Conservation (phyloP, 2,113 vertebrate species). For the Triplophysa rosa region DNA sequence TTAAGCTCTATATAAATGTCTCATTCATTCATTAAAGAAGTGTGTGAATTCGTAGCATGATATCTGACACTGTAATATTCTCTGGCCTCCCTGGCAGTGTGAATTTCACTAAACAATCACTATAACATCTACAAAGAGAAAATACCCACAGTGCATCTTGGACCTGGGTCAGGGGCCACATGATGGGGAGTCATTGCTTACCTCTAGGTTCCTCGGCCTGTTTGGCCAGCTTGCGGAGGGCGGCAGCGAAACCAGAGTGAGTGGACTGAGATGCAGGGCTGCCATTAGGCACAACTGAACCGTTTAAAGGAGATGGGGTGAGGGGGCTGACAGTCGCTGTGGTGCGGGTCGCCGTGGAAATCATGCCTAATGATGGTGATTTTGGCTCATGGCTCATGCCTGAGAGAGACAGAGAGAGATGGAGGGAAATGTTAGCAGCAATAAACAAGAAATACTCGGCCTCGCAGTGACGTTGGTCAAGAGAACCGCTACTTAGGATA, state of each 20-base stretch:
- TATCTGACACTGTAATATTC: no score
- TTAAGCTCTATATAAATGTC: no score
- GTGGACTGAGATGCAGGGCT: constrained; percentile 91
- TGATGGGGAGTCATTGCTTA: constrained; percentile 64
- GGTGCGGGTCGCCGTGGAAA: constrained; percentile 96
- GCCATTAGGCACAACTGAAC: constrained; percentile 96
- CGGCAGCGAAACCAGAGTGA: constrained; percentile 97
- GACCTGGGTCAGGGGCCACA: constrained; percentile 22
- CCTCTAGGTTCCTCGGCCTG: constrained; percentile 98
- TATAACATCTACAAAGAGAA: constrained; percentile 39
- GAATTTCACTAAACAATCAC: constrained; percentile 57
- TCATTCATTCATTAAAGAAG: no score
- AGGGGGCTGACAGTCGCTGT: constrained; percentile 98
- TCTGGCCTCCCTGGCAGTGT: no score
- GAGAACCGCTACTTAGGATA: no score
- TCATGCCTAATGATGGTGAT: constrained; percentile 99
- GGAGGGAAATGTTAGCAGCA: constrained; percentile 56
- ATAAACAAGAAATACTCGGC: background rate
- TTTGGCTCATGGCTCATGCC: constrained; percentile 99
- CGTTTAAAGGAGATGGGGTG: constrained; percentile 94
- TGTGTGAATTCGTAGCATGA: no score
- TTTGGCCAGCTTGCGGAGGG: constrained; percentile 98
- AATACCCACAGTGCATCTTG: background rate
- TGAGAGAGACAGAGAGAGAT: constrained; percentile 70
- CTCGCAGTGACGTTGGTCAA: background rate